These are phyloP conservation scores for Alouatta palliata DNA, from an alignment of 2,113 vertebrate species.

Conservation along the genomic window DNA sequence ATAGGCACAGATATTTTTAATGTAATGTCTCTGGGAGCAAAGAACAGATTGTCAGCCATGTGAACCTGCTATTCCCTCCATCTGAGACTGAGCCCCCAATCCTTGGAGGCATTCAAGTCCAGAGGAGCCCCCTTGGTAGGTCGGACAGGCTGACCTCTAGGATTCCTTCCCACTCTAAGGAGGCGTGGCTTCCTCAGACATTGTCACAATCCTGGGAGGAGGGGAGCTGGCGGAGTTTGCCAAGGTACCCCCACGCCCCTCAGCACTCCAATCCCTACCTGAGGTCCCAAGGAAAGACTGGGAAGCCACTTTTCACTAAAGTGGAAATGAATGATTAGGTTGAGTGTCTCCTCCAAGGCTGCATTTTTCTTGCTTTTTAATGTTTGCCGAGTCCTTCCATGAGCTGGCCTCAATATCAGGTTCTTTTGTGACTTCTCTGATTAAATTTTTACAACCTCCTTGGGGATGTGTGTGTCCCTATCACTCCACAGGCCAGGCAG, in stretches of 20 bases:
- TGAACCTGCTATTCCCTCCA: not conserved
- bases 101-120: not conserved
- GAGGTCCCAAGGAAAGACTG: not conserved
- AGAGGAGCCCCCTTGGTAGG: not conserved
- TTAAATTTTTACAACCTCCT: not conserved
- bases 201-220: not conserved
- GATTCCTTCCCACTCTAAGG: not conserved
- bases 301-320: not conserved
- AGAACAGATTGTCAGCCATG: not conserved
- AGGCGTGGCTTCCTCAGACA: not conserved
- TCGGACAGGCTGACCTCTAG: not conserved
- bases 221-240: not conserved
- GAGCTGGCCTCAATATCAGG: not conserved
- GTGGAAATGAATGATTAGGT: not conserved
- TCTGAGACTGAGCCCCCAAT: too few relatives aligned
- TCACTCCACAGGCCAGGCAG: too few relatives aligned
- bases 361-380: not conserved
- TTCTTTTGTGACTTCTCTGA: not conserved
- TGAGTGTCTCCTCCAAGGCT: not conserved
- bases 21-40: not conserved
- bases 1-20: not conserved
- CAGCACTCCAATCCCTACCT: not conserved
- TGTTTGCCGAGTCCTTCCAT: not conserved
- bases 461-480: not conserved
- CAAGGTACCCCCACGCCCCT: not conserved